These are phyloP conservation scores for Ectemnius lituratus DNA, from an alignment of 2,888 invertebrate genomes.

Conservation along the genomic window DNA sequence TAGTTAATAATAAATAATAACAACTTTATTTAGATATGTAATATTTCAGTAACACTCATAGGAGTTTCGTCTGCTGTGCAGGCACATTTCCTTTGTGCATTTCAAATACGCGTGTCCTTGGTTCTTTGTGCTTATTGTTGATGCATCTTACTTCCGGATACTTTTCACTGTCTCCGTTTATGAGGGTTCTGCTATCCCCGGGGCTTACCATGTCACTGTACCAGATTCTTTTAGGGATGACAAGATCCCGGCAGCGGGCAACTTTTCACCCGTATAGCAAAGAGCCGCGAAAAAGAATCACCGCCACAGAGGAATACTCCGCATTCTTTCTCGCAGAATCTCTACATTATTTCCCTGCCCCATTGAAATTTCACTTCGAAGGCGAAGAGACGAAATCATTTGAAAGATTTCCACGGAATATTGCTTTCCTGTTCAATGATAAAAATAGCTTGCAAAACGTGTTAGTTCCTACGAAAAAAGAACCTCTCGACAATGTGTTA, in stretches of 20 bases:
- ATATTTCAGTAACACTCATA: no score
- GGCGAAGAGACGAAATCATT: no score
- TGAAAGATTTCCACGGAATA: no score
- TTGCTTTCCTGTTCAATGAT: no score
- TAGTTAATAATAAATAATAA: no score
- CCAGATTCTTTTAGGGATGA: conserved; percentile 10
- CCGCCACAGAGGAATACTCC: neutral
- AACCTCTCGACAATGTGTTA: no score
- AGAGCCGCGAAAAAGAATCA: neutral
- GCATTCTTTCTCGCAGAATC: neutral
- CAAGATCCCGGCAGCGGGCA: neutral
- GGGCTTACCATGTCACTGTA: neutral
- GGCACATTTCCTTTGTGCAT: no score
- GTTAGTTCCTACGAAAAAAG: no score
- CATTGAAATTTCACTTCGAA: neutral
- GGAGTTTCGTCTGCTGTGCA: no score
- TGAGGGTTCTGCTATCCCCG: neutral
- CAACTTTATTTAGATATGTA: no score
- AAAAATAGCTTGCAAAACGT: no score
- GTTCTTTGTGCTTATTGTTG: conserved; percentile 7
- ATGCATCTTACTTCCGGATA: conserved; percentile 27
- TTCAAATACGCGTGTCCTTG: conserved; percentile 13
- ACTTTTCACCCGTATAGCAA: neutral
- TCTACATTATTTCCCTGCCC: neutral
- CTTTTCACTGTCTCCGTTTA: conserved; percentile 17